These are phyloP conservation scores for Rousettus madagascariensis DNA, from an alignment of 2,797 vertebrate genomes.

Conservation along the genomic window DNA sequence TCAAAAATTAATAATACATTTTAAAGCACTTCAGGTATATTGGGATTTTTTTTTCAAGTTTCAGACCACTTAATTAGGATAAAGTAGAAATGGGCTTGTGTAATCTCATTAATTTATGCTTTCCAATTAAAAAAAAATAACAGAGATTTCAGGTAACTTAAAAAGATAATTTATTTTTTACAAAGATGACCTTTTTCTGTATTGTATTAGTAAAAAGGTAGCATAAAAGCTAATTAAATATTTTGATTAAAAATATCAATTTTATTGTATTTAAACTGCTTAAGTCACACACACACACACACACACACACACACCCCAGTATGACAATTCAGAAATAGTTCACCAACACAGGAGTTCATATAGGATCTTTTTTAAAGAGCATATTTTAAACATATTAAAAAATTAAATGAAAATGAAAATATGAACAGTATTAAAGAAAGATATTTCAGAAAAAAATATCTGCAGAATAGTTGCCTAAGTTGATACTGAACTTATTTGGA, in stretches of 20 bases:
- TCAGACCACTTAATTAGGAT: not conserved
- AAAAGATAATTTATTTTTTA: not conserved
- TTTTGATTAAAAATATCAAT: not conserved
- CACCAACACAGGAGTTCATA: not conserved
- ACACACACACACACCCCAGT: not conserved
- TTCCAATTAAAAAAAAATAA: not conserved
- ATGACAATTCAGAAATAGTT: not conserved
- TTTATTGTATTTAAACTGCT: not conserved
- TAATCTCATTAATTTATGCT: not conserved
- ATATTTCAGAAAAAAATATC: not conserved
- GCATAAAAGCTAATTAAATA: not conserved
- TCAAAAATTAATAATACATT: not conserved
- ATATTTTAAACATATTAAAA: not conserved
- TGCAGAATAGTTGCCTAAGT: not conserved
- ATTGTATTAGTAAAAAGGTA: not conserved
- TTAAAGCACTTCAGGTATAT: not conserved
- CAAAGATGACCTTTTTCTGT: not conserved
- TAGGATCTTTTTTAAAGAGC: not conserved
- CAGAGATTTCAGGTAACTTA: not conserved
- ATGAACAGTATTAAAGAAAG: not conserved
- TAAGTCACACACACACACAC: not conserved
- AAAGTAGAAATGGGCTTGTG: not conserved
- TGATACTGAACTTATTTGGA: not conserved
- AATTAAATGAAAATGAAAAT: not conserved
- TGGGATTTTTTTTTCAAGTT: not conserved